A percentile compares a stretch with the other conserved stretches of the same genome.
These are phyloP conservation scores for Salticus scenicus DNA, from an alignment of 2,888 invertebrate species.

Conservation along the genomic window DNA sequence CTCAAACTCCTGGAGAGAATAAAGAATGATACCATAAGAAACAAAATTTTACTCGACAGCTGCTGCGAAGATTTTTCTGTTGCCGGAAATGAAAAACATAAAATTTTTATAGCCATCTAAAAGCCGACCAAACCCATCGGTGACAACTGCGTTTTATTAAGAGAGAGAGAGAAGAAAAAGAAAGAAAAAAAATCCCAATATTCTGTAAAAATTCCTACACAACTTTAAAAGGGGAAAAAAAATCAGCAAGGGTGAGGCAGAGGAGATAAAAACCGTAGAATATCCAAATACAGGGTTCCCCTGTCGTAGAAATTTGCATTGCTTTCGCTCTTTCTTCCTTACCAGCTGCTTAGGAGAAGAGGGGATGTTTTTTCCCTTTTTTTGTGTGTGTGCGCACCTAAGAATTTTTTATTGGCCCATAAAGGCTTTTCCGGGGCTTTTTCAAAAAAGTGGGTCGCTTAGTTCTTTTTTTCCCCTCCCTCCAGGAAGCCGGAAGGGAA, in stretches of 20 bases:
- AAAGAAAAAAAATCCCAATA: neutral
- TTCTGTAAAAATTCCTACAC: neutral
- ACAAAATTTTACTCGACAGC: no score
- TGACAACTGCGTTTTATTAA: neutral
- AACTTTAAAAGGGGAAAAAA: neutral
- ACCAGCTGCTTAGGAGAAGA: neutral
- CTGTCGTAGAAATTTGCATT: neutral
- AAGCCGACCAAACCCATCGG: neutral
- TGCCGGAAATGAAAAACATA: neutral
- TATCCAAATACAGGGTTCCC: neutral
- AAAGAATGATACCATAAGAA: no score
- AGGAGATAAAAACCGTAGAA: neutral
- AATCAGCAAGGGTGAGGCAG: neutral
- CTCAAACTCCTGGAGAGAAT: no score
- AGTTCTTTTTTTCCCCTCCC: neutral
- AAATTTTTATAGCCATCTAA: neutral
- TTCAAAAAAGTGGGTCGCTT: neutral
- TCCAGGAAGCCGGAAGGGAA: neutral
- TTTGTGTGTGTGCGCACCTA: no score
- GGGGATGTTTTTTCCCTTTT: neutral
- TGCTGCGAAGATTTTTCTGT: neutral
- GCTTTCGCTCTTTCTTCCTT: neutral
- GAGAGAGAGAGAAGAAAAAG: neutral
- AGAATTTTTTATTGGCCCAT: neutral
- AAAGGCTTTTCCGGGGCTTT: neutral